Conservation (phyloP, 2,888 invertebrate genomes). For the Pogonocherus hispidulus region DNA sequence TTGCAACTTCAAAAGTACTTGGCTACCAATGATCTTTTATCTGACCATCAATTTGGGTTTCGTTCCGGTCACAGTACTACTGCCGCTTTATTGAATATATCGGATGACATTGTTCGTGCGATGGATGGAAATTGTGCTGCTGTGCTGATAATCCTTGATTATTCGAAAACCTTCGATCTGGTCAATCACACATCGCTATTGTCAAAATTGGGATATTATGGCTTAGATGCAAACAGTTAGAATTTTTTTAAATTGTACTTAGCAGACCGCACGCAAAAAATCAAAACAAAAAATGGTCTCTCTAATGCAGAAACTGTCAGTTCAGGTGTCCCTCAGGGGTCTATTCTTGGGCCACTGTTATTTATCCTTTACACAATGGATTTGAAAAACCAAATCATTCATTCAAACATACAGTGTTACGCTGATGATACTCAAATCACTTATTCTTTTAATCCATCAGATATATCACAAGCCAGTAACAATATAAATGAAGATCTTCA, state of each 20-base stretch:
- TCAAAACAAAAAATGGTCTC: not conserved
- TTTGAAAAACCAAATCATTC: not conserved
- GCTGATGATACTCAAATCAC: conserved; percentile 20
- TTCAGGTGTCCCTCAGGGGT: conserved; percentile 14
- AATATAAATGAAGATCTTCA: conserved; percentile 12
- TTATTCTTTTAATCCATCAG: not conserved
- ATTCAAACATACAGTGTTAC: not conserved
- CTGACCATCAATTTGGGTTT: conserved; percentile 11
- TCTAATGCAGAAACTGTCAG: not conserved
- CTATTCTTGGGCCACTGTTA: conserved; percentile 2
- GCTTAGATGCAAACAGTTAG: not conserved
- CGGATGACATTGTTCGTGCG: not conserved
- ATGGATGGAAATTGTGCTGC: not conserved
- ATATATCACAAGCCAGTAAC: not conserved
- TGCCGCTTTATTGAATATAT: conserved; percentile 2
- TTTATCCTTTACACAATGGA: conserved; percentile 11
- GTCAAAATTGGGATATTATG: conserved; percentile 1
- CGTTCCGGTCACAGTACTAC: conserved; percentile 6
- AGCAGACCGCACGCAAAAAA: not conserved
- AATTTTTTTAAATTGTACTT: conserved; percentile 11
- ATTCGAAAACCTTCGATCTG: conserved; percentile 1
- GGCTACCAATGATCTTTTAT: not conserved
- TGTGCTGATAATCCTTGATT: conserved; percentile 1
- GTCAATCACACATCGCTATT: not conserved
- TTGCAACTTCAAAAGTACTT: conserved; percentile 11